Evolutionary conservation across 2,797 vertebrate genomes (phyloP).

Genomic region (Gallinago solitaria): DNA sequence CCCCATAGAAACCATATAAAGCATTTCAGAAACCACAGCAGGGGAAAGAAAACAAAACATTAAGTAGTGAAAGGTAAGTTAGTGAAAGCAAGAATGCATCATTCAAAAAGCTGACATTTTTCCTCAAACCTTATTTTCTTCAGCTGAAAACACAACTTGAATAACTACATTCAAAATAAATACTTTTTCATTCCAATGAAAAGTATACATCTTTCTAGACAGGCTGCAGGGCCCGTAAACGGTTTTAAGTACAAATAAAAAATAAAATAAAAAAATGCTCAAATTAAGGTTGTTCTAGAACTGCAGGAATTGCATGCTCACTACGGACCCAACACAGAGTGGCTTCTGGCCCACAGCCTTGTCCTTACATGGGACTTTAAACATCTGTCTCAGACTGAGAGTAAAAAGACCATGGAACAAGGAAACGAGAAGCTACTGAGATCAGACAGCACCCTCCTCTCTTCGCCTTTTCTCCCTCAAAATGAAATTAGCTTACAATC

Average conservation of each 20-base stretch:
- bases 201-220: neutral
- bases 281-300: neutral
- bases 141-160: neutral
- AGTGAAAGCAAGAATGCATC: neutral
- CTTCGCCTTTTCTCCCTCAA: fast-evolving
- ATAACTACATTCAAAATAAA: neutral
- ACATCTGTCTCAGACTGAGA: neutral
- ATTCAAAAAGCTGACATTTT: neutral
- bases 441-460: neutral
- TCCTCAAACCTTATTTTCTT: neutral
- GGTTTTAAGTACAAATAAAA: neutral
- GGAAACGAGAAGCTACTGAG: neutral
- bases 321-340: neutral
- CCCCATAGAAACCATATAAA: neutral
- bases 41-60: neutral
- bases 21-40: neutral
- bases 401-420: neutral
- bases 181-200: neutral
- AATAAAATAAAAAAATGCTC: neutral
- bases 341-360: neutral
- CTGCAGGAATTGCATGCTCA: neutral
- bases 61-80: neutral
- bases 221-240: neutral
- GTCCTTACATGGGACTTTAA: neutral
- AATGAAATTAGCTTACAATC: neutral